Evolutionary conservation across 1,140 invertebrate species (phyloP).

Genomic region (Coenobita brevimanus): DNA sequence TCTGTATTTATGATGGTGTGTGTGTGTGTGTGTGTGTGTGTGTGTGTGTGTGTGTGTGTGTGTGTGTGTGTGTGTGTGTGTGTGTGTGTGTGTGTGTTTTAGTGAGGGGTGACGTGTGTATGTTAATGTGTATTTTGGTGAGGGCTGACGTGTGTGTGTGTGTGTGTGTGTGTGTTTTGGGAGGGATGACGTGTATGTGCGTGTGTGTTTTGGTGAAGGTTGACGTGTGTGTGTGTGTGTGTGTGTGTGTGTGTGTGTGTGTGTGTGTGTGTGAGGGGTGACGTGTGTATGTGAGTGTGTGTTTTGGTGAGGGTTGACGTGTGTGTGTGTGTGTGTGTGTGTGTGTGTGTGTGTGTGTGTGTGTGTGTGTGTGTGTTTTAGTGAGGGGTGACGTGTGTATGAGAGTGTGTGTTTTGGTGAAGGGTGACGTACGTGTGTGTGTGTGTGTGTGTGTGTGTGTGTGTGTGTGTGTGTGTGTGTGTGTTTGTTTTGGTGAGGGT

Average conservation of each 20-base stretch:
- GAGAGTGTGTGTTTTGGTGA: background rate
- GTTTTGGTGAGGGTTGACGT: too few species aligned
- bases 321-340: conserved; percentile 13
- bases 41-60: too few species aligned
- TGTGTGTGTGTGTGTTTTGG: too few species aligned
- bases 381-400: background rate
- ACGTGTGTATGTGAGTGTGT: too few species aligned
- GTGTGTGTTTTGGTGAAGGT: background rate
- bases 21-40: too few species aligned
- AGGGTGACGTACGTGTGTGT: background rate
- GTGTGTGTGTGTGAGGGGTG: background rate
- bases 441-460: background rate
- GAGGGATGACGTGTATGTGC: too few species aligned
- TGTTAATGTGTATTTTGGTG: too few species aligned
- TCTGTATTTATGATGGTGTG: too few species aligned
- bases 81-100: too few species aligned
- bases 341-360: conserved; percentile 21
- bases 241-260: background rate
- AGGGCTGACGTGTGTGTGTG: too few species aligned
- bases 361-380: background rate
- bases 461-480: conserved; percentile 2
- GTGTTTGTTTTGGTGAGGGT: background rate
- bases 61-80: too few species aligned
- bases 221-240: conserved; percentile 2
- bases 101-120: too few species aligned